Evolutionary conservation across 2,888 invertebrate species (phyloP), one percentile per base, ranked within the genome.

Genomic region (Synergus japonicus): DNA sequence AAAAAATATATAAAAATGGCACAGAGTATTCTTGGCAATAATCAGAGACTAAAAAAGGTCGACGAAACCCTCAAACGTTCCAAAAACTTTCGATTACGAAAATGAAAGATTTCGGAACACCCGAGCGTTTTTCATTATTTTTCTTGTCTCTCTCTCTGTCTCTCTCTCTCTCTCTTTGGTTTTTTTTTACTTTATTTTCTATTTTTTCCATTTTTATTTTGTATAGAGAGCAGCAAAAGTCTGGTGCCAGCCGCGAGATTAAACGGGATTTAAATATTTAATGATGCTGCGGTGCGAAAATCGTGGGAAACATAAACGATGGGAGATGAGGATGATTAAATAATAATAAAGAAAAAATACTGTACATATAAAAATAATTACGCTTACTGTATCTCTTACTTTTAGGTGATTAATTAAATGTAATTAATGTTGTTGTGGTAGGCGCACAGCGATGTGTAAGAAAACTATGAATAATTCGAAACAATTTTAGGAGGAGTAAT

Each of bases 351-450:
- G 87, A 87, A 86, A 86, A 89, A 88, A 89, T 89, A 88, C 89
- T 90, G 89, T 90, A 90, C 86, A 90, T 89, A 90, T 90, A 91
- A 90, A 91, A 90, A 91, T 91, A 91, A 91, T 91, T 91, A 91
- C 91, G 91, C 91, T 91, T 91, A 91, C 87, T 91, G 90, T 91
- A 91, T 91, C 91, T 91, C 91, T 91, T 91, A 91, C 87, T 90
- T 90, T 90, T 91, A 91, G 91, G 89, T 91, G 89, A 91, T 90
- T 91, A 91, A 91, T 90, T 90, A 88, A 92, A 90, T 92, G 91
- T 91, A 92, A 91, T 92, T 91, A 91, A 91, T 91, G 91, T 91
- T 91, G 90, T 91, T 91, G 91, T 91, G 91, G 91, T 92, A 92
- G 91, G 89, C 88, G 89, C 90, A 91, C 91, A 91, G 91, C 90